Base-by-base conservation (phyloP, 2,888 invertebrate species). In the Lamellibrachia satsuma region DNA sequence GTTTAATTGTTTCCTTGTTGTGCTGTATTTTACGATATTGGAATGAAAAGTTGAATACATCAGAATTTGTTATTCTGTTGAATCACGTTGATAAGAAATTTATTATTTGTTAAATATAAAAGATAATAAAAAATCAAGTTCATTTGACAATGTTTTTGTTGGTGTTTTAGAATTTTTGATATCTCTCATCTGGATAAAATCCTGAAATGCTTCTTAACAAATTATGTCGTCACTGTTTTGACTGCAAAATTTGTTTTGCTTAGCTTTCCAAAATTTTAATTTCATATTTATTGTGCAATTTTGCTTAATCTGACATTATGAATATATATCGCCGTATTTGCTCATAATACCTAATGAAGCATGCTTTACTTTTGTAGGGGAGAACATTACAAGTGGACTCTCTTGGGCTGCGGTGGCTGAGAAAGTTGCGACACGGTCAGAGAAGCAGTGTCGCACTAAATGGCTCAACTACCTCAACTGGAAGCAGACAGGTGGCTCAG, bases 381-480 rank as follows among this genome's bases (percentile, higher is more conserved):
- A 97, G 93, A 96, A 95, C 94, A 95, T 97, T 3, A 96, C 96
- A 0, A 95, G 95, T 92, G 97, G 97, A 8, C 94, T 97, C 91
- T 96, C 96, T 4, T 97, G 97, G 97, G 95, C 97, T 3, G 94
- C 94, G 9, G 97, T 97, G 0, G 96, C 97, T 4, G 96, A 96
- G 92, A 94, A 95, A 92, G 97, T 97, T 7, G 95, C 95, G 8
- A 97, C 97, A 3, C 94, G 97, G 60, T 96, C 97, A 9, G 97
- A 97, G 94, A 97, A 97, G 93, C 97, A 97, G 95, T 97, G 97
- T 94, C 95, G 97, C 9, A 97, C 97, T n/a, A 97, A 97, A 94
- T 97, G 97, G 97, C 95, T 97, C 52, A 97, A 97, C 94, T 97
- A 96, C 94, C 95, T 97, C 90, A 97, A 97, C 95, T 97, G 97